A percentile compares a stretch with the other conserved stretches of the same genome.
Evolutionary conservation across 1,140 invertebrate species (phyloP).

Genomic region (Scaptomyza graminum): DNA sequence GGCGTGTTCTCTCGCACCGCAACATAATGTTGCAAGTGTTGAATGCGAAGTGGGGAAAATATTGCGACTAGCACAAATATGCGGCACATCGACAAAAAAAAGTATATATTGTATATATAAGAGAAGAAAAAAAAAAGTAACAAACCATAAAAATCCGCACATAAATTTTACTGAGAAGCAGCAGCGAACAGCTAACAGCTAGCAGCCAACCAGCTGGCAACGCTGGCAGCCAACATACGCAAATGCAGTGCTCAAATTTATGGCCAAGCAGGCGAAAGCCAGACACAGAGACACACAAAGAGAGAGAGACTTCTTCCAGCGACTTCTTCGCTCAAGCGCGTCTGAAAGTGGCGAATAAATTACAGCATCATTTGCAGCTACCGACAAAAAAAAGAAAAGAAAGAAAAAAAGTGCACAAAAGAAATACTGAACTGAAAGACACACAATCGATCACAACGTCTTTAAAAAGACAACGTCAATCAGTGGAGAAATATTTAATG

Average conservation of each 20-base stretch:
- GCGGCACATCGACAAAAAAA: background rate
- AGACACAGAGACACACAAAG: background rate
- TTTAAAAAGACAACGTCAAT: background rate
- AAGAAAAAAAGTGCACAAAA: no score
- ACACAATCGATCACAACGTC: conserved; percentile 17
- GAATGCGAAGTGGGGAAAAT: background rate
- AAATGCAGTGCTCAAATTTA: conserved; percentile 56
- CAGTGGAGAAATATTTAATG: background rate
- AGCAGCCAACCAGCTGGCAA: conserved; percentile 37
- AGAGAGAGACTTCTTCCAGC: background rate
- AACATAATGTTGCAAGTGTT: conserved; percentile 23
- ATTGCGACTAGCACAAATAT: background rate
- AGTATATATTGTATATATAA: no score
- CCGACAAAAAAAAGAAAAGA: background rate
- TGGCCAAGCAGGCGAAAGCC: conserved; percentile 9
- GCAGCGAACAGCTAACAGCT: conserved; percentile 50
- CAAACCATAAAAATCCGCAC: conserved; percentile 70
- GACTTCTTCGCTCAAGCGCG: conserved; percentile 37
- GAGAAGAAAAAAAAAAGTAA: conserved; percentile 34
- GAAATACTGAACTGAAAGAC: background rate
- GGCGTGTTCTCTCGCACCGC: conserved; percentile 8
- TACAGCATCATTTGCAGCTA: conserved; percentile 65
- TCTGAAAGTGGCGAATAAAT: conserved; percentile 60
- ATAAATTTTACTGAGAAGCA: conserved; percentile 55
- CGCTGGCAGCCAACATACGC: conserved; percentile 59